These are phyloP conservation scores for Onychostoma macrolepis DNA, from an alignment of 2,113 vertebrate genomes.

Conservation along the genomic window DNA sequence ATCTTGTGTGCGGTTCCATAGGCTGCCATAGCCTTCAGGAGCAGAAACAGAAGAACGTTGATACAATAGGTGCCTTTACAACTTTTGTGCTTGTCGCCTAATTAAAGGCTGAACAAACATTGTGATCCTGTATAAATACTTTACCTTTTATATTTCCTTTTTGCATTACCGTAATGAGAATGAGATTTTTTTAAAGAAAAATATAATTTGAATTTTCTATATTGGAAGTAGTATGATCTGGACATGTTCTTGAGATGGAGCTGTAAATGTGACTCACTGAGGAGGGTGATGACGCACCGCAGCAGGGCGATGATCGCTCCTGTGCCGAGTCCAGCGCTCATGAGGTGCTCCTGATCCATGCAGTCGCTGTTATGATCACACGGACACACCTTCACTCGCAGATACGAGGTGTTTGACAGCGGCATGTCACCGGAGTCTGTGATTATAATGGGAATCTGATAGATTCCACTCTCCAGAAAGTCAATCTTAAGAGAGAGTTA, in stretches of 20 bases:
- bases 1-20: neutral
- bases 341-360: constrained; percentile 89
- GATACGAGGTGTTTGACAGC: constrained; percentile 89
- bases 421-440: constrained; percentile 96
- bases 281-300: constrained; percentile 96
- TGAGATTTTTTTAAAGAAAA: neutral
- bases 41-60: neutral
- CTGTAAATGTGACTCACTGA: constrained; percentile 82
- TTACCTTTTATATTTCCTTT: neutral
- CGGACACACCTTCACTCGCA: constrained; percentile 94
- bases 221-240: neutral
- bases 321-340: constrained; percentile 91
- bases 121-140: neutral
- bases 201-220: neutral
- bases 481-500: constrained; percentile 89
- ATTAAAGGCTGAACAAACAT: neutral
- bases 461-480: constrained; percentile 92
- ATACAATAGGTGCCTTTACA: neutral
- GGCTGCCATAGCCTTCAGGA: neutral
- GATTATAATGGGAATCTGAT: constrained; percentile 92
- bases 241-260: neutral
- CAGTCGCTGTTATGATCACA: constrained; percentile 94
- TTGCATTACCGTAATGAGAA: neutral
- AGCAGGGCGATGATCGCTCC: constrained; percentile 97
- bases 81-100: neutral